Evolutionary conservation across 2,797 vertebrate species (phyloP).

Genomic region (Podarcis lilfordi): DNA sequence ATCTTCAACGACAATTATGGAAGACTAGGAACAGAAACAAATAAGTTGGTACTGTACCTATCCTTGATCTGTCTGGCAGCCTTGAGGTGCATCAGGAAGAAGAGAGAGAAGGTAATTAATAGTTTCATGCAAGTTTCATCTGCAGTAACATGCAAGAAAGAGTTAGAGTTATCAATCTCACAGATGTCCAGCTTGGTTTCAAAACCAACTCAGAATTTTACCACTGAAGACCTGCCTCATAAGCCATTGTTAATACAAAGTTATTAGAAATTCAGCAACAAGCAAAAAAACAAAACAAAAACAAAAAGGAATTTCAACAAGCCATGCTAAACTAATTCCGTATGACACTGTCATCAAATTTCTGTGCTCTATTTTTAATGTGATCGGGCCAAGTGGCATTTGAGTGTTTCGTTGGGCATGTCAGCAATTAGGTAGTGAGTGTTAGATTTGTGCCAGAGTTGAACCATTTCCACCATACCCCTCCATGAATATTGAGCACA

Average conservation of each 20-base stretch:
- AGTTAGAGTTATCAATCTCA: constrained; percentile 60
- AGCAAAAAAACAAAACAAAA: constrained; percentile 3
- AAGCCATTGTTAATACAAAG: constrained; percentile 48
- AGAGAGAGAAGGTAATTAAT: constrained; percentile 83
- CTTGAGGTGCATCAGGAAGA: constrained; percentile 82
- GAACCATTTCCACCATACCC: neutral
- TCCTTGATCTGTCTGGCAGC: constrained; percentile 96
- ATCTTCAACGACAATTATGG: constrained; percentile 61
- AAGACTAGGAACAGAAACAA: constrained; percentile 66
- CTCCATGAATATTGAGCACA: neutral
- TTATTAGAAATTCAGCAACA: constrained; percentile 58
- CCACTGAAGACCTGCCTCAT: constrained; percentile 16
- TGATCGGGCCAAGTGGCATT: neutral
- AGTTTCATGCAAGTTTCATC: constrained; percentile 81
- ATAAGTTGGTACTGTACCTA: constrained; percentile 85
- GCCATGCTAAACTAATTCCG: constrained; percentile 52
- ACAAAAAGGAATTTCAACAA: constrained; percentile 16
- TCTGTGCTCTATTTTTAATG: neutral
- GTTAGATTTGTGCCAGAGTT: neutral
- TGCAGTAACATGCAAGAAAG: constrained; percentile 78
- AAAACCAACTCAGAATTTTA: constrained; percentile 49
- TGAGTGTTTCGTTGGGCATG: neutral
- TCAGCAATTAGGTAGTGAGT: neutral
- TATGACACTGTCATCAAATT: constrained; percentile 4
- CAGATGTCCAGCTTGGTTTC: constrained; percentile 51